Base-by-base conservation (phyloP, 2,797 vertebrate genomes). In the Hemibagrus guttatus region DNA sequence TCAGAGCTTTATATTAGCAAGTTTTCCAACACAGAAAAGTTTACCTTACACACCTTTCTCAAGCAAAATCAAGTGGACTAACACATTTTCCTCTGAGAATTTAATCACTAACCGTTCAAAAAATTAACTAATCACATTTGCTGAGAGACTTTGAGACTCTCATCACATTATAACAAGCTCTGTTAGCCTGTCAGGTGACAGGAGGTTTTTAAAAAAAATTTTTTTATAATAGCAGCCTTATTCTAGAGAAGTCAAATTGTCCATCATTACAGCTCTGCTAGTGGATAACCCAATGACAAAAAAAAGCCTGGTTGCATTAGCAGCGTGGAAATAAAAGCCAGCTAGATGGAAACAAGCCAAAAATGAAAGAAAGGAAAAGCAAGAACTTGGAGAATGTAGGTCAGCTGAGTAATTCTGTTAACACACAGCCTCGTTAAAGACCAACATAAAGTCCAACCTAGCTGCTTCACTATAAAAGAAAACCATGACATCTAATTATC, bases 331-430 rank as follows among this genome's bases (percentile, higher is more conserved):
- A 59, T 26, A 26, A 59, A 39, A 23, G 54, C 31, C 76, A 59
- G 31, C 28, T 13, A 79, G 19, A 23, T 79, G 76, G 76, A 79
- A 26, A 59, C 1, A 59, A 58, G 31, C 76, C 64, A 82, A 19
- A 84, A 81, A 81, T 90, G 91, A 86, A 91, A 89, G 90, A 93
- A 95, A 96, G 94, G 92, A 81, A 81, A 52, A 81, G 61, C 94
- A 95, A 94, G 35, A 42, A 1, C 2, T 58, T 85, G 82, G 72
- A 89, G 78, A 91, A 96, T 96, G 93, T 94, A 96, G 96, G 95
- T 95, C 94, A 94, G 76, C 31, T 59, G 12, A 12, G 49, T 54
- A 54, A 54, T 54, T 17, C 46, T 52, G 72, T 28, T 28, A 75
- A 75, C n/a, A 46, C 72, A n/a, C 66, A 69, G 66, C 35, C 35